These are phyloP conservation scores for Agapornis roseicollis DNA, from an alignment of 2,113 vertebrate species.

Conservation along the genomic window DNA sequence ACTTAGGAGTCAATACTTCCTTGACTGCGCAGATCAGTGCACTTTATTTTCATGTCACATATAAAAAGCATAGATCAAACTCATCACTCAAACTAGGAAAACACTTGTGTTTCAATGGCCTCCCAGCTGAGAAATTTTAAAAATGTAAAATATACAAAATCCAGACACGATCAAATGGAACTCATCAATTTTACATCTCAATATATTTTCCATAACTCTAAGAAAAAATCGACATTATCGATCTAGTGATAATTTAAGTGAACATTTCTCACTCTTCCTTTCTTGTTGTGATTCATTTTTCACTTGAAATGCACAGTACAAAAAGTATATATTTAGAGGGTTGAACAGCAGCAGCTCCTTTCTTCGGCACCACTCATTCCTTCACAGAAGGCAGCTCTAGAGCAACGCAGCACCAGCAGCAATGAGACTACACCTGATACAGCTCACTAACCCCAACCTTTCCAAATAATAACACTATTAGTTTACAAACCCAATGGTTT, in stretches of 20 bases:
- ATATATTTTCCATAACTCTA: background rate
- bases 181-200: background rate
- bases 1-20: background rate
- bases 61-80: background rate
- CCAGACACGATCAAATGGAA: background rate
- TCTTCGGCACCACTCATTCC: fast-evolving
- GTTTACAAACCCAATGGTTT: background rate
- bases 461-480: background rate
- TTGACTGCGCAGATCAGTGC: background rate
- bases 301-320: background rate
- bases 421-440: background rate
- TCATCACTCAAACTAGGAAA: background rate
- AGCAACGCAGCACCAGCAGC: background rate
- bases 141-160: background rate
- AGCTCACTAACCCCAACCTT: background rate
- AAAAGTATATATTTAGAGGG: background rate
- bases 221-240: background rate
- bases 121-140: background rate
- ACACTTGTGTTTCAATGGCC: background rate
- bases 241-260: background rate
- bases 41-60: background rate
- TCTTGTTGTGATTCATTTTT: background rate
- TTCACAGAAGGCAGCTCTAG: background rate
- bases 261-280: background rate
- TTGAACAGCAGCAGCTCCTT: background rate